Base-by-base conservation (phyloP, 2,888 invertebrate species). In the Apamea epomidion region DNA sequence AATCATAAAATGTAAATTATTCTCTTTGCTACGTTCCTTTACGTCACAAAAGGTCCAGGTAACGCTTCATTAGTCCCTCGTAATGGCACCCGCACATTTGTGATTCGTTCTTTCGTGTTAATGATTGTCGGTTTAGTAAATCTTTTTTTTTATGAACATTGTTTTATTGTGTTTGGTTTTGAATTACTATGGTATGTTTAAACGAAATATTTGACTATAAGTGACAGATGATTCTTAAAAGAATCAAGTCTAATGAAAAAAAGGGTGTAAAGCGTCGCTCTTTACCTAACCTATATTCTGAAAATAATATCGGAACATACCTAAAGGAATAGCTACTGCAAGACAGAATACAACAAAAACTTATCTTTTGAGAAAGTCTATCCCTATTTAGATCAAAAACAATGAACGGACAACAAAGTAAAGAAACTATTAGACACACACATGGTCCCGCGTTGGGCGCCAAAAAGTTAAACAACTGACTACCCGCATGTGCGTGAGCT, bases 1-100 rank as follows among this genome's bases (percentile, higher is more conserved):
- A 87, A 88, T 91, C 89, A 92, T 93, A 92, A 94, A 92, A 94
- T 92, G 91, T 89, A 92, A 94, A 93, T 93, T 90, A 90, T 91
- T 90, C 86, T 87, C 87, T 91, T 90, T 90, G 87, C 85, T 81
- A 87, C 86, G 84, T 86, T 84, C 82, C 78, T 87, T 86, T 48
- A 87, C 86, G 85, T 90, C 89, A 90, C 89, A 91, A 90, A 88
- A 90, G 90, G 89, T 79, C 86, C 81, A 84, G 87, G 89, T 85
- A 88, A 89, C 90, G 91, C 89, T 93, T 92, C 92, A 92, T 92
- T 92, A 91, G 87, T 82, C 88, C 82, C 80, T 87, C 82, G 69
- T 86, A 86, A 90, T 89, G 87, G 80, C 86, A 90, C 90, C 89
- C 85, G 88, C 90, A 90, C 90, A 89, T 91, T 91, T 90, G 90